Base-by-base conservation (phyloP, 2,797 vertebrate genomes). In the Oophaga sylvatica region DNA sequence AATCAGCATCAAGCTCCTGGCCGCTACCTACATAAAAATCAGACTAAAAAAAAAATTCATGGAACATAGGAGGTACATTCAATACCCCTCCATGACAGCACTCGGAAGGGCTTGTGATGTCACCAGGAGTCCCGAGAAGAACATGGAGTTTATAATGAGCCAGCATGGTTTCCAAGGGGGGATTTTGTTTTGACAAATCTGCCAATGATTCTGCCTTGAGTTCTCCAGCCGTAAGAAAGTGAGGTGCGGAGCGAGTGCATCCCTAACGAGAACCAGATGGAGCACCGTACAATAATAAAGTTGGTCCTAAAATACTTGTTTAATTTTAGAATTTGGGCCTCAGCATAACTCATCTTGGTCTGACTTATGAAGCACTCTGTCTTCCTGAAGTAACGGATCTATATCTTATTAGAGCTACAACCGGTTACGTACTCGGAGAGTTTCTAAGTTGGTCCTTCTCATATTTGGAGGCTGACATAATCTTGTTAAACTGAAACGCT, bases 261-360 rank as follows among this genome's bases (percentile, higher is more conserved):
- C 78, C 20, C 29, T 94, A 95, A 95, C 94, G 93, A 94, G 93
- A 94, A 95, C 94, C 95, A 95, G 95, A 94, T 93, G 94, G 93
- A 62, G 90, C 89, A 93, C 92, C 91, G 90, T 62, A 22, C 78
- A 31, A 80, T 80, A 63, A 63, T 77, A 77, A 75, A 75, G 71
- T 80, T 92, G 91, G 91, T 93, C 93, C 93, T 92, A 92, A 92
- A 91, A 84, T 90, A 80, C 92, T 89, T 93, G 91, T 91, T 93
- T 63, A 81, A 81, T 93, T 93, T 91, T 91, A 91, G 93, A 91
- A 63, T 81, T 85, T 89, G 89, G 81, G 90, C 92, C 92, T 93
- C 93, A 92, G 93, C 90, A 93, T 94, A 94, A 93, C 93, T 92
- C 93, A 92, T 93, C 92, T 90, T 91, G 90, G 92, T 89, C 92